These are phyloP conservation scores for Cuniculus paca DNA, from an alignment of 2,797 vertebrate species.

Conservation along the genomic window DNA sequence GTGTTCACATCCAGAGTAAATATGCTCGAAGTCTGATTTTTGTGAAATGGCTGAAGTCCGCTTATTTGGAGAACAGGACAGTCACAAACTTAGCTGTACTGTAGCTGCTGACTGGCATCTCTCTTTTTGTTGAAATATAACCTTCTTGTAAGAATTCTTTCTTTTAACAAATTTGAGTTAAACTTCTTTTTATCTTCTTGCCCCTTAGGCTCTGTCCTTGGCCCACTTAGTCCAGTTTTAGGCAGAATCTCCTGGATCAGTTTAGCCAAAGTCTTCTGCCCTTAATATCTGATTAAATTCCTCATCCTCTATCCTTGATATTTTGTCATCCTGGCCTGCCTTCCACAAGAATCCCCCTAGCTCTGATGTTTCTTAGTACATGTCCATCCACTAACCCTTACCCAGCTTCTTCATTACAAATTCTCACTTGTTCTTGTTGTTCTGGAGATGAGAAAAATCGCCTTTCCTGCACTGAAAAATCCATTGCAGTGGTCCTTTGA, in stretches of 20 bases:
- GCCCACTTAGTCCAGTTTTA: neutral
- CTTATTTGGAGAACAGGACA: neutral
- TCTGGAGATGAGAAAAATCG: neutral
- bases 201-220: neutral
- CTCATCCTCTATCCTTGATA: neutral
- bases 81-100: too few species aligned
- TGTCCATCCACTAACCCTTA: neutral
- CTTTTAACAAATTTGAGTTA: neutral
- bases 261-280: neutral
- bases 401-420: neutral
- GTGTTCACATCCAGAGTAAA: neutral
- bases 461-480: neutral
- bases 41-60: neutral
- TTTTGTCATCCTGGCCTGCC: neutral
- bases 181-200: neutral
- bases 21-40: neutral
- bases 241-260: neutral
- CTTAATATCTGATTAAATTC: neutral
- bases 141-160: neutral
- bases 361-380: neutral
- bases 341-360: neutral
- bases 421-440: neutral
- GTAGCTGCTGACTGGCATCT: neutral
- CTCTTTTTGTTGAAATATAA: neutral
- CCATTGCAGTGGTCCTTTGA: neutral